phyloP scores from a whole-genome alignment of 2,888 invertebrate genomes.

The Augiades crinisus region DNA sequence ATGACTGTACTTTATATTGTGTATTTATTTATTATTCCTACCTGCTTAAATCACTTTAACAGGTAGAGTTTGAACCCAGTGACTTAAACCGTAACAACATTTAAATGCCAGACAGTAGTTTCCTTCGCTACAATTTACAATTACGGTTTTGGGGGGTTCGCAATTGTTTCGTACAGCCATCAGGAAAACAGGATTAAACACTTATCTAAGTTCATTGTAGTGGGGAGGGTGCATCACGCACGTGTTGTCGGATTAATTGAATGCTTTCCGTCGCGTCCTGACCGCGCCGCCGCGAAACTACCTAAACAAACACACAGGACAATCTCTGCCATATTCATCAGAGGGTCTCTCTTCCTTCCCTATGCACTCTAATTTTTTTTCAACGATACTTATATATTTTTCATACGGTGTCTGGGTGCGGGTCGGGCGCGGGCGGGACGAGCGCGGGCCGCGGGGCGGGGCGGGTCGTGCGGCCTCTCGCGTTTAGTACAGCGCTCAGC shows the following conservation, averaged over 20 bases:
- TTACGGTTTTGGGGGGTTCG: constrained; percentile 30
- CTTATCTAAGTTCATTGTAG: constrained; percentile 43
- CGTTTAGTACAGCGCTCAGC: constrained; percentile 81
- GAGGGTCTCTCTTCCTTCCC: constrained; percentile 41
- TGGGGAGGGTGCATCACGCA: constrained; percentile 64
- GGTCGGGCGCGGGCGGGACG: constrained; percentile 61
- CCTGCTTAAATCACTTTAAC: too few species aligned
- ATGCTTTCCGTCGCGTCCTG: constrained; percentile 50
- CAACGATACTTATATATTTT: constrained; percentile 52
- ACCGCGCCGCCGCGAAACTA: constrained; percentile 41
- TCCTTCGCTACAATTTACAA: constrained; percentile 12
- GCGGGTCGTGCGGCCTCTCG: constrained; percentile 69
- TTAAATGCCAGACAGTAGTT: neutral
- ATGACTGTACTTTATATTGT: too few species aligned
- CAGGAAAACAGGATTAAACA: constrained; percentile 59
- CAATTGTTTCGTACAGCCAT: constrained; percentile 53
- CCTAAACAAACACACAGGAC: constrained; percentile 42
- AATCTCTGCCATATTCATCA: constrained; percentile 40
- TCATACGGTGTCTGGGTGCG: constrained; percentile 61
- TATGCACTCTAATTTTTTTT: constrained; percentile 60
- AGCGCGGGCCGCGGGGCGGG: constrained; percentile 54
- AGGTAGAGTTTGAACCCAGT: too few species aligned
- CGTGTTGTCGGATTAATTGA: constrained; percentile 75
- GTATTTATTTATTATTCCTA: neutral
- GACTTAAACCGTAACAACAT: too few species aligned